Conservation (phyloP, 2,888 invertebrate genomes). For the Elysia crispata region DNA sequence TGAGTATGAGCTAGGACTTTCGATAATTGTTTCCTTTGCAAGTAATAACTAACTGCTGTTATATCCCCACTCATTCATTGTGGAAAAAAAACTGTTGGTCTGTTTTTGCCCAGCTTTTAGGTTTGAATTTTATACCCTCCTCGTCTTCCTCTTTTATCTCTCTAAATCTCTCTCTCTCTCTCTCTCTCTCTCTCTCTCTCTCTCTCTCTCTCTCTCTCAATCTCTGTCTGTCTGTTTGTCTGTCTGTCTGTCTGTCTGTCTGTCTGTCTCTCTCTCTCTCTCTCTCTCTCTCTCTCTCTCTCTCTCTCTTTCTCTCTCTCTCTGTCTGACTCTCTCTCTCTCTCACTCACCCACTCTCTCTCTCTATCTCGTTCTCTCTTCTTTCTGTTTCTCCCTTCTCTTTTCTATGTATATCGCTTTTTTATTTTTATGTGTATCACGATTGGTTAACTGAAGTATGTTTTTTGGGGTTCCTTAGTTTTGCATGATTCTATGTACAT, state of each 20-base stretch:
- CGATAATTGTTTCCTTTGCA: too few relatives aligned
- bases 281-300: neutral
- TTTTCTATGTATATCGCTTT: too few relatives aligned
- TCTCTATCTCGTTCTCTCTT: neutral
- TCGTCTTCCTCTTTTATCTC: slow-evolving; percentile 3
- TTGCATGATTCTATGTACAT: too few relatives aligned
- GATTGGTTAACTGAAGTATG: too few relatives aligned
- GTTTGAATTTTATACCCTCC: neutral
- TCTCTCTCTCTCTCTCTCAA: slow-evolving; percentile 3
- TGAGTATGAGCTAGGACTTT: too few relatives aligned
- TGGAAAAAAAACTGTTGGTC: too few relatives aligned
- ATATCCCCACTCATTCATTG: too few relatives aligned
- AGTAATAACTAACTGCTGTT: too few relatives aligned
- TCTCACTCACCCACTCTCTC: neutral
- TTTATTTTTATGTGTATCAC: too few relatives aligned
- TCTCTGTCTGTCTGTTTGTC: slow-evolving; percentile 2
- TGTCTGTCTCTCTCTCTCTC: neutral
- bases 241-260: neutral
- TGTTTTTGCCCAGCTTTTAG: neutral
- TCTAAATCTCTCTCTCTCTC: neutral
- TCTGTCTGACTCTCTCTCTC: slow-evolving; percentile 1
- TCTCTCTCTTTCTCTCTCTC: neutral
- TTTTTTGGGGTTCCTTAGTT: too few relatives aligned
- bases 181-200: slow-evolving; percentile 13
- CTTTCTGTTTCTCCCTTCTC: neutral